phyloP scores from a whole-genome alignment of 2,888 invertebrate genomes.

The Microdon myrmicae region DNA sequence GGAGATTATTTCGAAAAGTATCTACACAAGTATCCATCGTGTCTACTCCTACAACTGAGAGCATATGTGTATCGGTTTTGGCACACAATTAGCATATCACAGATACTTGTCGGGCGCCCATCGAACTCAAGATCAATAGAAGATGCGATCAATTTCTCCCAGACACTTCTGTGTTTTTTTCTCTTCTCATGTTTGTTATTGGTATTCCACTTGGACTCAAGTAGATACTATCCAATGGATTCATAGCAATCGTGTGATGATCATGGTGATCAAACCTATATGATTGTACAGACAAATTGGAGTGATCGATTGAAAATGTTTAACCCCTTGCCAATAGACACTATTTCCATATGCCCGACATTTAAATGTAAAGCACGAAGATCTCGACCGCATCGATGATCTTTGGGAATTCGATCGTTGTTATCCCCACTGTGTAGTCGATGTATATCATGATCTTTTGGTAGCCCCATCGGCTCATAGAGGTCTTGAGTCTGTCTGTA shows the following conservation, averaged over 20 bases:
- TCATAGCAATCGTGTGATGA: conserved; percentile 24
- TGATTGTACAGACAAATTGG: conserved; percentile 6
- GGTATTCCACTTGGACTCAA: conserved; percentile 42
- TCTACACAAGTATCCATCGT: too few relatives aligned
- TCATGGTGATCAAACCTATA: conserved; percentile 16
- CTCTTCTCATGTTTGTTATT: too few relatives aligned
- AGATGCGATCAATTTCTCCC: conserved; percentile 32
- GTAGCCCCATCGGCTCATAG: too few relatives aligned
- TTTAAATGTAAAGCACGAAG: conserved; percentile 15
- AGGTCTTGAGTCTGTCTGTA: too few relatives aligned
- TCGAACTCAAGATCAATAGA: conserved; percentile 20
- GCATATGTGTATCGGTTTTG: conserved; percentile 21
- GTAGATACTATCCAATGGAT: conserved; percentile 35
- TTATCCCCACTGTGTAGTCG: too few relatives aligned
- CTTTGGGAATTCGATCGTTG: too few relatives aligned
- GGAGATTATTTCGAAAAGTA: too few relatives aligned
- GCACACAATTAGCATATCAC: conserved; percentile 43
- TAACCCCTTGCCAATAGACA: conserved; percentile 19
- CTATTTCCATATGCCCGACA: background rate
- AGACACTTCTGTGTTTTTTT: too few relatives aligned
- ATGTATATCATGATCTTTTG: too few relatives aligned
- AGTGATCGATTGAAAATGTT: conserved; percentile 22
- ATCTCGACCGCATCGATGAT: too few relatives aligned
- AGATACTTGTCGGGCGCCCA: conserved; percentile 15
- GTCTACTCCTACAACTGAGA: conserved; percentile 8